These are phyloP conservation scores for Hydropotes inermis DNA, from an alignment of 2,113 vertebrate genomes.

Conservation along the genomic window DNA sequence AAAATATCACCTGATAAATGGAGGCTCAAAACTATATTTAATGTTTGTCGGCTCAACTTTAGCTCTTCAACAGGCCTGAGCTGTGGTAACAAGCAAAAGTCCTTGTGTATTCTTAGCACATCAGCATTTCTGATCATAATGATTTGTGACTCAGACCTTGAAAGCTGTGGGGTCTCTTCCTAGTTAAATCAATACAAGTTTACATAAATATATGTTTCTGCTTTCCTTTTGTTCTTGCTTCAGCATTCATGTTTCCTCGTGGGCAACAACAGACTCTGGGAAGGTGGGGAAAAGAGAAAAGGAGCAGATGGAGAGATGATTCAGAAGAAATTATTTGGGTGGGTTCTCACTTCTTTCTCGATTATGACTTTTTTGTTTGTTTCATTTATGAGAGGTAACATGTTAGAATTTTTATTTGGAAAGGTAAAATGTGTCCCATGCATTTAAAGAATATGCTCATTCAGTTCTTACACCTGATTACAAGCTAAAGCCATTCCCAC, in stretches of 20 bases:
- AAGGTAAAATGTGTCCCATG: conserved; percentile 39
- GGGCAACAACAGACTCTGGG: conserved; percentile 23
- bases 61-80: conserved; percentile 21
- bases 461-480: not conserved
- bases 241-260: conserved; percentile 54
- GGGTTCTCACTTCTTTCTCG: not conserved
- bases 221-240: conserved; percentile 77
- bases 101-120: conserved; percentile 40
- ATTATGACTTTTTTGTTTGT: conserved; percentile 1
- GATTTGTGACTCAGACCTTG: conserved; percentile 72
- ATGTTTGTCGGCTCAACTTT: conserved; percentile 54
- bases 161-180: conserved; percentile 71
- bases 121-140: conserved; percentile 63
- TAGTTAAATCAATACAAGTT: conserved; percentile 80
- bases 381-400: not conserved
- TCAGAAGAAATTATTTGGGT: conserved; percentile 45
- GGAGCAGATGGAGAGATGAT: conserved; percentile 25
- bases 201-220: conserved; percentile 81
- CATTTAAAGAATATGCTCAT: not conserved
- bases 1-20: conserved; percentile 33
- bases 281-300: not conserved
- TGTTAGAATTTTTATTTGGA: conserved; percentile 16
- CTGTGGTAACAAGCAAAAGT: not conserved
- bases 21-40: conserved; percentile 14
- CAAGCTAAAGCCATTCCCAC: not conserved